Evolutionary conservation across 2,888 invertebrate genomes (phyloP).

Genomic region (Trissolcus brochymenae): DNA sequence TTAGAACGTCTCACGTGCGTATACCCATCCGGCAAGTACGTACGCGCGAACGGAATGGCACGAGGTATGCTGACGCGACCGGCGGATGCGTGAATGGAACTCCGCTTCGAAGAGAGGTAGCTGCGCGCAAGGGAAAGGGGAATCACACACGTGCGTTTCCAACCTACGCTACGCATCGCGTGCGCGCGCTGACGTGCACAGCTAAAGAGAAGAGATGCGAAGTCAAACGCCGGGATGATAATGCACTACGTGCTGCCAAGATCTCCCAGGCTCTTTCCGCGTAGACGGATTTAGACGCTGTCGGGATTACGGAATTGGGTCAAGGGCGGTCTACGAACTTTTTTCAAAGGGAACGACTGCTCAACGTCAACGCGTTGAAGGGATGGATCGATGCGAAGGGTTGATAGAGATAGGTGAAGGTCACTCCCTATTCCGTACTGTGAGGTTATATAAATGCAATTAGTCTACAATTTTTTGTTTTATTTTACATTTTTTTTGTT

Average conservation of each 20-base stretch:
- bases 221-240: constrained; percentile 43
- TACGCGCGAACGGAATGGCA: constrained; percentile 46
- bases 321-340: constrained; percentile 45
- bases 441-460: too few species aligned
- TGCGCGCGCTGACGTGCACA: constrained; percentile 28
- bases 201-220: constrained; percentile 13
- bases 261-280: constrained; percentile 38
- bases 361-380: constrained; percentile 8
- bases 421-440: too few species aligned
- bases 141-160: constrained; percentile 46
- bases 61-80: constrained; percentile 43
- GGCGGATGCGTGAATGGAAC: constrained; percentile 44
- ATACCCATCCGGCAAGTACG: constrained; percentile 43
- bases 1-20: constrained; percentile 22
- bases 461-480: too few species aligned
- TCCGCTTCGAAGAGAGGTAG: constrained; percentile 11
- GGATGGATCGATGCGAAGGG: constrained; percentile 13
- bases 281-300: constrained; percentile 45
- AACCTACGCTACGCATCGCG: constrained; percentile 45
- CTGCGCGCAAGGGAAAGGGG: constrained; percentile 7
- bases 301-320: constrained; percentile 49
- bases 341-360: constrained; percentile 42
- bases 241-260: constrained; percentile 47
- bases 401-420: neutral
- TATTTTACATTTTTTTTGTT: too few species aligned